phyloP scores from a whole-genome alignment of 2,888 invertebrate species.

The Lingula anatina region DNA sequence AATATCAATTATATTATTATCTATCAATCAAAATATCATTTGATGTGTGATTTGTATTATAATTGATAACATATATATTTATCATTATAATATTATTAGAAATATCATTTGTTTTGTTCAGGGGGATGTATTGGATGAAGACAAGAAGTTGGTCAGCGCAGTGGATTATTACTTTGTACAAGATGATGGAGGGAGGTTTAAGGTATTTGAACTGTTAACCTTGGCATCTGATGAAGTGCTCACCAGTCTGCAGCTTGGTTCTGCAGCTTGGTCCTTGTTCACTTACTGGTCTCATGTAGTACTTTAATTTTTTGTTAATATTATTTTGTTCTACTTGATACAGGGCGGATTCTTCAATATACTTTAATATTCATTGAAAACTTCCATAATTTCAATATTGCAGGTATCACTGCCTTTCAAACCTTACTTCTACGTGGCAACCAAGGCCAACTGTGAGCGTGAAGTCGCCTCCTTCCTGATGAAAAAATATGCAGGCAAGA shows the following conservation, averaged over 20 bases:
- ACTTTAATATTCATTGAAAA: too few species aligned
- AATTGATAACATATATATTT: too few species aligned
- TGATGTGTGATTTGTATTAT: conserved; percentile 9
- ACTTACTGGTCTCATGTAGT: too few species aligned
- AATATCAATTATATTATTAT: too few species aligned
- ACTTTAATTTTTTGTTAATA: too few species aligned
- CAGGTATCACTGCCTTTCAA: conserved; percentile 69
- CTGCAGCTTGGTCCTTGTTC: too few species aligned
- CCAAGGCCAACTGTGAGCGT: conserved; percentile 71
- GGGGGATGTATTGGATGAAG: conserved; percentile 93
- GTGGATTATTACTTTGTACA: conserved; percentile 96
- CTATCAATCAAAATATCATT: not conserved
- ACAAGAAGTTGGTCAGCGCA: conserved; percentile 82
- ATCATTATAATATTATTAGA: too few species aligned
- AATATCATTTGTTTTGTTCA: conserved; percentile 58
- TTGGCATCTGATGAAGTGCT: too few species aligned
- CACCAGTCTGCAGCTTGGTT: too few species aligned
- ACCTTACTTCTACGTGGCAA: conserved; percentile 88
- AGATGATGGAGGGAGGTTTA: conserved; percentile 91
- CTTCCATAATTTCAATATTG: conserved; percentile 5
- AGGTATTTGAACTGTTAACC: too few species aligned
- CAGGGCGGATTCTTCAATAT: too few species aligned
- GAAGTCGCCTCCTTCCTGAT: conserved; percentile 86
- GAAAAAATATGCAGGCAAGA: conserved; percentile 77
- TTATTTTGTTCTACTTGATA: too few species aligned